Conservation (phyloP, 2,113 vertebrate genomes). For the Caranx melampygus region DNA sequence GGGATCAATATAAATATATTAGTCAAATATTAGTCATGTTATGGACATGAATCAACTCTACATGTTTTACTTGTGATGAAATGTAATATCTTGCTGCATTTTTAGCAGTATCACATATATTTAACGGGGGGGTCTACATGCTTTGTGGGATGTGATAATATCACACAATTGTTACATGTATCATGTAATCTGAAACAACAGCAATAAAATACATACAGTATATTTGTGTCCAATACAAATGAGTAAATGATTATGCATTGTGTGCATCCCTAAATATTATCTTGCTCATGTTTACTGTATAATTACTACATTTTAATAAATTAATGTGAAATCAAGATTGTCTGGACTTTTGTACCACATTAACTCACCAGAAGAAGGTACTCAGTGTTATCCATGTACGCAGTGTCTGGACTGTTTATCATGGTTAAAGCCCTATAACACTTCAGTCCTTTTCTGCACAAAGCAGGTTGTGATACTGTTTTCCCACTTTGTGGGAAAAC, state of each 20-base stretch:
- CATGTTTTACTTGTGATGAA: slow-evolving; percentile 12
- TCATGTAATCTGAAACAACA: neutral
- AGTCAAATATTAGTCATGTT: neutral
- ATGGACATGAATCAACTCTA: slow-evolving; percentile 13
- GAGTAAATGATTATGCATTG: neutral
- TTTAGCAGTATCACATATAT: neutral
- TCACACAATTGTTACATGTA: slow-evolving; percentile 9
- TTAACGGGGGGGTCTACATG: neutral
- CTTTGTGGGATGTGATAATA: neutral
- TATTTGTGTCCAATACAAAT: slow-evolving; percentile 39
- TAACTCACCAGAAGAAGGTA: neutral
- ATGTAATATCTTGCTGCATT: neutral
- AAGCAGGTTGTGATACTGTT: too few relatives aligned
- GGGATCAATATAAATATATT: slow-evolving; percentile 6
- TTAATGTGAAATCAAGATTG: neutral
- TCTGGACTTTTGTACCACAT: neutral
- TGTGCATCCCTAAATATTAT: slow-evolving; percentile 5
- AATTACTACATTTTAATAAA: slow-evolving; percentile 2
- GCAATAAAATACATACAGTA: neutral
- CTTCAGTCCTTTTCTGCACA: too few relatives aligned
- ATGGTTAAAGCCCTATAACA: too few relatives aligned
- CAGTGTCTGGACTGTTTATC: too few relatives aligned
- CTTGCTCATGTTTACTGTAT: neutral
- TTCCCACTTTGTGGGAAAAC: too few relatives aligned
- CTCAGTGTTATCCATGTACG: too few relatives aligned